Evolutionary conservation across 2,888 invertebrate genomes (phyloP).

Genomic region (Limenitis arthemis): DNA sequence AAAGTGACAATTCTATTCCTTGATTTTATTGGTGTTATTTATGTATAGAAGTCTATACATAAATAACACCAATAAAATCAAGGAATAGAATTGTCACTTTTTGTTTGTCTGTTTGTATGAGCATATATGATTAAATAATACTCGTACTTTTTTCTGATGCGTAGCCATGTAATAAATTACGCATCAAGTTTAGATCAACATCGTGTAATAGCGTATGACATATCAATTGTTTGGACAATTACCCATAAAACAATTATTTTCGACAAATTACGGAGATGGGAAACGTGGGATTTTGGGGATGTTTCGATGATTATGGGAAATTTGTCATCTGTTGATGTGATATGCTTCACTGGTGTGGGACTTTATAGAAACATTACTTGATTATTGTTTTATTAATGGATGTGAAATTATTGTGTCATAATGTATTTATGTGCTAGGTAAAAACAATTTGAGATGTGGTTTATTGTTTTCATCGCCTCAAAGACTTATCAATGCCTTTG

Average conservation of each 20-base stretch:
- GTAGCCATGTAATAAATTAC: too few relatives aligned
- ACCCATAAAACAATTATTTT: slow-evolving; percentile 54
- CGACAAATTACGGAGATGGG: slow-evolving; percentile 48
- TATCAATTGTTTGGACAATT: slow-evolving; percentile 37
- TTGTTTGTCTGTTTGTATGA: too few relatives aligned
- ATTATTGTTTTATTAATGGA: slow-evolving; percentile 10
- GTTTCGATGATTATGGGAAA: slow-evolving; percentile 56
- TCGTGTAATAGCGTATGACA: slow-evolving; percentile 33
- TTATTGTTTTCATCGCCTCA: too few relatives aligned
- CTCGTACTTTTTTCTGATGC: too few relatives aligned
- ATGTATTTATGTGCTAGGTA: neutral
- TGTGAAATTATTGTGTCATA: neutral
- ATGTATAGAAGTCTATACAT: too few relatives aligned
- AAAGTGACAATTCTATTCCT: too few relatives aligned
- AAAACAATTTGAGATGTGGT: neutral
- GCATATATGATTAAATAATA: too few relatives aligned
- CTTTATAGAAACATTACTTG: slow-evolving; percentile 17
- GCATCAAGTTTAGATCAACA: neutral
- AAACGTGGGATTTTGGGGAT: slow-evolving; percentile 49
- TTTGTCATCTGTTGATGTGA: slow-evolving; percentile 48
- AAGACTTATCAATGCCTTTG: too few relatives aligned
- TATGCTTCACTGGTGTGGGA: slow-evolving; percentile 53
- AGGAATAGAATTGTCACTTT: too few relatives aligned
- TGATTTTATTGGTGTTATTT: too few relatives aligned
- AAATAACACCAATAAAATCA: too few relatives aligned